These are phyloP conservation scores for Fregetta grallaria DNA, from an alignment of 2,113 vertebrate species.

Conservation along the genomic window DNA sequence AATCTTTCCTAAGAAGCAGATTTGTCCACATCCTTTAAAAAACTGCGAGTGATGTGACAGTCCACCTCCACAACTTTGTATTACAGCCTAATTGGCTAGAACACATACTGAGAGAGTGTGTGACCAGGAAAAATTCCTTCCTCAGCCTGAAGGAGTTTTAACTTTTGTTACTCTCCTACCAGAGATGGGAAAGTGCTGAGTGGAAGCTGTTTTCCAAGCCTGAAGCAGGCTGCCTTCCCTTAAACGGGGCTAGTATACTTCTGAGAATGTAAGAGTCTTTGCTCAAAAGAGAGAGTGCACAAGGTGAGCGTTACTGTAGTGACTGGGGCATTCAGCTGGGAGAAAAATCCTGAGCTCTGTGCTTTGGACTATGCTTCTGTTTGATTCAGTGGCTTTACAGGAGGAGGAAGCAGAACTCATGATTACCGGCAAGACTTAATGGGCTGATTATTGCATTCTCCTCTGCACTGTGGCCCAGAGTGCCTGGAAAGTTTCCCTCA, in stretches of 20 bases:
- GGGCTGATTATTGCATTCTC: neutral
- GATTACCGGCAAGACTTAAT: neutral
- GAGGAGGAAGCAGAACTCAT: neutral
- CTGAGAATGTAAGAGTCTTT: neutral
- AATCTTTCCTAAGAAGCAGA: neutral
- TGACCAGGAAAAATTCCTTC: neutral
- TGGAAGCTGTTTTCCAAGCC: neutral
- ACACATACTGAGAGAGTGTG: neutral
- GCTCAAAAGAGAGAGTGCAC: neutral
- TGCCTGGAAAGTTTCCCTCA: neutral
- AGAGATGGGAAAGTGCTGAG: neutral
- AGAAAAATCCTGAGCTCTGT: neutral
- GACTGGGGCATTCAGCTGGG: neutral
- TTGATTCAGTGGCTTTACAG: neutral
- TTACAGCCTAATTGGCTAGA: neutral
- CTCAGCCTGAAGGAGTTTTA: neutral
- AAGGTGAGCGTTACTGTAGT: neutral
- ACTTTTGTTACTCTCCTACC: neutral
- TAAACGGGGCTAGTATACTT: neutral
- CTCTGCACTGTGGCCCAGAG: neutral
- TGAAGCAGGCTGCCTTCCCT: neutral
- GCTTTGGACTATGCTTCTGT: neutral
- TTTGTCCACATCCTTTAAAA: neutral
- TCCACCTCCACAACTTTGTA: neutral
- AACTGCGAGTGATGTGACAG: neutral